These are phyloP conservation scores for Limnephilus marmoratus DNA, from an alignment of 2,888 invertebrate genomes.

Conservation along the genomic window DNA sequence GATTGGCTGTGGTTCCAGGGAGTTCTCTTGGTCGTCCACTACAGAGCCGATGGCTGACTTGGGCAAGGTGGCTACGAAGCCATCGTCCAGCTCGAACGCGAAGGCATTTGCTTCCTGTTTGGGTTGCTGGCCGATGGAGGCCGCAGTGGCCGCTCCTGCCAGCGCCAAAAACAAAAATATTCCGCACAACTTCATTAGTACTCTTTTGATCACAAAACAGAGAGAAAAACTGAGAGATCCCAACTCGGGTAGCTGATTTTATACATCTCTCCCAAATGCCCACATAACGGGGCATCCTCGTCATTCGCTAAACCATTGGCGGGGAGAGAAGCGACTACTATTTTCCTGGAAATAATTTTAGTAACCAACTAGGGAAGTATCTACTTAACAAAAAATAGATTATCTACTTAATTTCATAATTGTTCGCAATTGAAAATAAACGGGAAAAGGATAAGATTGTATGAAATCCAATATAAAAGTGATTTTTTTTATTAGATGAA, in stretches of 20 bases:
- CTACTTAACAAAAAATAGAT: background rate
- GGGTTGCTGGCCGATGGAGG: slow-evolving; percentile 69
- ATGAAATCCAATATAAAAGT: background rate
- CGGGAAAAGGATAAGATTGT: background rate
- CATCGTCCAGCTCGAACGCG: slow-evolving; percentile 58
- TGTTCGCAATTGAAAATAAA: background rate
- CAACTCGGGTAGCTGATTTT: slow-evolving; percentile 53
- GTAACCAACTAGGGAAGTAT: background rate
- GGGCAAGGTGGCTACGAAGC: slow-evolving; percentile 49
- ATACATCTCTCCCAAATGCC: slow-evolving; percentile 61
- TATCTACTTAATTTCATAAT: background rate
- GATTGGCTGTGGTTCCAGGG: background rate
- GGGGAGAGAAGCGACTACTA: background rate
- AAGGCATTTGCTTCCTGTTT: slow-evolving; percentile 31
- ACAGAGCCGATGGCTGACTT: slow-evolving; percentile 33
- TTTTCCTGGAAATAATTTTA: too few species aligned
- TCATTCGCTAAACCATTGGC: slow-evolving; percentile 39
- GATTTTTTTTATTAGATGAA: background rate
- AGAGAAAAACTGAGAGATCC: slow-evolving; percentile 53
- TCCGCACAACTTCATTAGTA: slow-evolving; percentile 73
- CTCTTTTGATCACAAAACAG: slow-evolving; percentile 63
- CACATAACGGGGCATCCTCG: slow-evolving; percentile 62
- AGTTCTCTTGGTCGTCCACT: slow-evolving; percentile 47
- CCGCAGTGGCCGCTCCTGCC: slow-evolving; percentile 71
- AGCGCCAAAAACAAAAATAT: slow-evolving; percentile 70